Base-by-base conservation (phyloP, 2,888 invertebrate species). In the Cheilosia vulpina region DNA sequence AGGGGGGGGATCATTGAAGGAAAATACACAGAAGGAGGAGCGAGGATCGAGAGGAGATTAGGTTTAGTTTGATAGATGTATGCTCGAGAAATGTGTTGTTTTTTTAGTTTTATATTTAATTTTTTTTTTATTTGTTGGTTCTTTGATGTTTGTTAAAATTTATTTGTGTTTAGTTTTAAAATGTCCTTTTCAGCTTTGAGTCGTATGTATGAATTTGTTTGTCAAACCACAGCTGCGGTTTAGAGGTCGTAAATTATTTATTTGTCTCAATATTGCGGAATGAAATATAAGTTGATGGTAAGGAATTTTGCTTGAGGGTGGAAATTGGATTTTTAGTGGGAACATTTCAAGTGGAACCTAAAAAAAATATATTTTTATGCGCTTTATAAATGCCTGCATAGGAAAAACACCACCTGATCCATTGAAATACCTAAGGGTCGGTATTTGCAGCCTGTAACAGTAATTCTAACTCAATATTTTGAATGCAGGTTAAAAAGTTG, bases 51-150 rank as follows among this genome's bases (percentile, higher is more conserved):
- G 66, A 63, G 52, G 31, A 57, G 69, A 58, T 65, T 75, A 79
- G 71, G 45, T 65, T 80, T 84, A 84, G 75, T 75, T 38, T 76
- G 58, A 66, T 84, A 60, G 60, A 84, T 43, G 75, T 69, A 75
- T 71, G 71, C 71, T 84, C 71, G 84, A 79, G 55, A 55, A 66
- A 71, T 71, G 75, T 75, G 68, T 69, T 76, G 63, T 71, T 75
- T 73, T 31, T 58, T 57, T 24, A 47, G 47, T 76, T 58, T 60
- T 75, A 57, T 41, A 43, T 53, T 73, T 62, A 38, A 62, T 60
- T 38, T 63, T 68, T 38, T 34, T 27, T 27, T 27, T 21, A 47
- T 62, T 79, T 41, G 52, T 77, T 77, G 27, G 21, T 65, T 47
- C 45, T 68, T 76, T 57, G 47, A 53, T 76, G 38, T 66, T 76